Evolutionary conservation across 2,888 invertebrate species (phyloP).

Genomic region (Cybosia mesomella): DNA sequence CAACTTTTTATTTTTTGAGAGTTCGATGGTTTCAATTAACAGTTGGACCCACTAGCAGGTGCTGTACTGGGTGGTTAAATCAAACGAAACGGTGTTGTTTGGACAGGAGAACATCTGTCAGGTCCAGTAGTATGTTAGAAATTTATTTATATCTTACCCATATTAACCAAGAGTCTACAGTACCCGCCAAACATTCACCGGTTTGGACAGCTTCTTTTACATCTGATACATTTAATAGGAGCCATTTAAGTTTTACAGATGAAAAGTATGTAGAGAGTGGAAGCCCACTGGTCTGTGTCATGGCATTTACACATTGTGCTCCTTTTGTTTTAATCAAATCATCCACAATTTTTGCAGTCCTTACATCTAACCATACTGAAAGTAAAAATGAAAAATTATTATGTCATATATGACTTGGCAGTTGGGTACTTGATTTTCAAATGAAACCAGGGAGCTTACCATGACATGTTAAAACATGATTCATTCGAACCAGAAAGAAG

Average conservation of each 20-base stretch:
- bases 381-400: conserved; percentile 39
- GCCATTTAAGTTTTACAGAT: conserved; percentile 97
- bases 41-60: no score
- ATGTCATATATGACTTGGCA: neutral
- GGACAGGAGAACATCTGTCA: no score
- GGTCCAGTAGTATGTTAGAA: neutral
- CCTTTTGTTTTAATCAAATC: conserved; percentile 85
- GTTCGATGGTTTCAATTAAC: no score
- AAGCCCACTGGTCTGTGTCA: conserved; percentile 91
- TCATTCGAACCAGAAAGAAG: no score
- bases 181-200: conserved; percentile 93
- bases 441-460: neutral
- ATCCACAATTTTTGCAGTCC: conserved; percentile 94
- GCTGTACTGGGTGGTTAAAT: no score
- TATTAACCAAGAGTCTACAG: conserved; percentile 98
- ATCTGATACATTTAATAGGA: conserved; percentile 93
- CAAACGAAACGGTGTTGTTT: no score
- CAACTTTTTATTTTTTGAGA: no score
- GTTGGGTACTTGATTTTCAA: neutral
- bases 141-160: conserved; percentile 88
- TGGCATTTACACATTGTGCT: conserved; percentile 75
- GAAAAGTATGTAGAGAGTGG: conserved; percentile 98
- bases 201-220: conserved; percentile 90
- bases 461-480: no score
- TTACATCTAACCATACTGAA: conserved; percentile 96